Evolutionary conservation across 2,113 vertebrate species (phyloP), one percentile per base, ranked within the genome.

Genomic region (Genyomyrus donnyi): DNA sequence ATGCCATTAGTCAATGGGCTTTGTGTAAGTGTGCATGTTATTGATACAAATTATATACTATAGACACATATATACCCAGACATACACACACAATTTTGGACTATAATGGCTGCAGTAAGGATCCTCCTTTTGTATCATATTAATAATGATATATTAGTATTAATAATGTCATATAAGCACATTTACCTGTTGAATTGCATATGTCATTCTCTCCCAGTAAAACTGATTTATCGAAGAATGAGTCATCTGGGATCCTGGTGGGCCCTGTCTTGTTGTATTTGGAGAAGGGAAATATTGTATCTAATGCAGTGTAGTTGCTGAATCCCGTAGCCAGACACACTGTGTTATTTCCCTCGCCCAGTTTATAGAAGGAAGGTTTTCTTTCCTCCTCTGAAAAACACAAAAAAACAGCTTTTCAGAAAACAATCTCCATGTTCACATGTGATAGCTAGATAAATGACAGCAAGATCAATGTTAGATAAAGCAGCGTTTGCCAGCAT

Each of bases 261-360:
- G 93, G 7, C 0, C 8, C 0, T 5, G 35, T 13, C 0, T 42
- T 0, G 2, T 53, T 11, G 5, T 35, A 1, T 0, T 1, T 31
- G 1, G 31, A 31, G 31, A 31, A 31, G 31, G 31, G 31, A 1
- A 31, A 31, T 31, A 31, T 31, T 31, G 31, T 31, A 31, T 5
- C 0, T 0, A 89, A 1, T 0, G 1, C 88, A 0, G 88, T 0
- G 1, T 89, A 0, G 0, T 0, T 0, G n/a, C 91, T 94, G 91
- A 95, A 96, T 0, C 91, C 94, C 0, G 94, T 93, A 3, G 94
- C 95, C 91, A 96, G 66, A 21, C 95, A 96, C 0, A 10, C 90
- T 5, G 4, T 70, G 27, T n/a, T 21, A 0, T 0, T 0, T 0
- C 0, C 0, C 0, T 0, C 0, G 19, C 48, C 35, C 74, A 95